Conservation (phyloP, 2,888 invertebrate species). For the Chrysodeixis includens region DNA sequence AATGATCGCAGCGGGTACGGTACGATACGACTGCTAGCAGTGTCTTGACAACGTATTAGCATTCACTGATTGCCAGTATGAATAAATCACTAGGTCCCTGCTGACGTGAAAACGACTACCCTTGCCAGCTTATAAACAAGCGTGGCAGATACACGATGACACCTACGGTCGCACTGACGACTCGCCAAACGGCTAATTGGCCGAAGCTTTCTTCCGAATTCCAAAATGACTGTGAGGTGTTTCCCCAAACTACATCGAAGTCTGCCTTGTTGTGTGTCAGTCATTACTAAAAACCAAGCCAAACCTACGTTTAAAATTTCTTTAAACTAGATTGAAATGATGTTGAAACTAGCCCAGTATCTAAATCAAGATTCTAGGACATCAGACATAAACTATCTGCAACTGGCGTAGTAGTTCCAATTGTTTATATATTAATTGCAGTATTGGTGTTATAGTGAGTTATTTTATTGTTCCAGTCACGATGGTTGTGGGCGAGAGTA, state of each 20-base stretch:
- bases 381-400: neutral
- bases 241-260: slow-evolving; percentile 68
- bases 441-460: slow-evolving; percentile 44
- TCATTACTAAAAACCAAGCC: slow-evolving; percentile 33
- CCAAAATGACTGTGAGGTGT: slow-evolving; percentile 72
- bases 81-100: slow-evolving; percentile 76
- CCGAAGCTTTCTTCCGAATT: slow-evolving; percentile 63
- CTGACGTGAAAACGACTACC: slow-evolving; percentile 71
- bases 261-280: slow-evolving; percentile 52
- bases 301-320: slow-evolving; percentile 25
- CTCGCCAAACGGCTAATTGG: slow-evolving; percentile 70
- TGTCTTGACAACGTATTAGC: slow-evolving; percentile 63
- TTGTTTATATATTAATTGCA: slow-evolving; percentile 32
- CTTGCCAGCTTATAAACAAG: slow-evolving; percentile 77
- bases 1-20: slow-evolving; percentile 35
- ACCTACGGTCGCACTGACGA: slow-evolving; percentile 63
- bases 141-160: slow-evolving; percentile 68
- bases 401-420: neutral
- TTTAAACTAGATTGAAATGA: slow-evolving; percentile 14
- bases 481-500: slow-evolving; percentile 95
- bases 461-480: slow-evolving; percentile 82
- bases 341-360: neutral
- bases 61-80: slow-evolving; percentile 69
- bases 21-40: slow-evolving; percentile 23
- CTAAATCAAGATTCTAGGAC: neutral